Conservation (phyloP, 2,888 invertebrate genomes). For the Nomada fabriciana region DNA sequence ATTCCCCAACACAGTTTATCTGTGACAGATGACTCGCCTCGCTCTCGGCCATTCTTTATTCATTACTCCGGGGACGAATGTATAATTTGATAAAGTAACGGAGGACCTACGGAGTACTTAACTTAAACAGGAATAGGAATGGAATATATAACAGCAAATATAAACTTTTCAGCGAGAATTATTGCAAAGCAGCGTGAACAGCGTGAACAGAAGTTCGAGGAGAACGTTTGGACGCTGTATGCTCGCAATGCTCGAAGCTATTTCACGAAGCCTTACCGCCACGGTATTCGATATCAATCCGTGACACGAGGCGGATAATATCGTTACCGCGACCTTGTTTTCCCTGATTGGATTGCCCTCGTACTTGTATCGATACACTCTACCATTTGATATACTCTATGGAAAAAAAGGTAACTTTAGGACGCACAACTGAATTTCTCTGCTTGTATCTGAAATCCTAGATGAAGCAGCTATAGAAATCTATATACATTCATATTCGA, state of each 20-base stretch:
- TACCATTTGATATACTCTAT: background rate
- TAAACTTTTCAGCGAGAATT: background rate
- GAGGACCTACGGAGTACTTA: no score
- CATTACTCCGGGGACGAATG: background rate
- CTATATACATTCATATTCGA: no score
- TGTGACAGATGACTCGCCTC: no score
- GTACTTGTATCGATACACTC: conserved; percentile 37
- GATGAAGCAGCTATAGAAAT: no score
- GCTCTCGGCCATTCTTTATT: background rate
- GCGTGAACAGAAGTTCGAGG: background rate
- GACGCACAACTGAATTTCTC: background rate
- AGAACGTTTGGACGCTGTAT: conserved; percentile 9
- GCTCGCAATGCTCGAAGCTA: conserved; percentile 33
- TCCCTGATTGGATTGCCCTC: conserved; percentile 78
- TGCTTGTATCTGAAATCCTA: background rate
- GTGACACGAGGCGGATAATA: conserved; percentile 77
- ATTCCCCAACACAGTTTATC: background rate
- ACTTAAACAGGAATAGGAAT: background rate
- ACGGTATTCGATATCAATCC: conserved; percentile 76
- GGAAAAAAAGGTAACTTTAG: background rate
- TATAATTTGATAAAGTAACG: background rate
- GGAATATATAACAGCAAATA: background rate
- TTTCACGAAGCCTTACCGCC: conserved; percentile 64
- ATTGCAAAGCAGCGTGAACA: background rate
- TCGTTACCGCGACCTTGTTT: conserved; percentile 80